Percentiles rank a stretch among this genome's conserved stretches.
phyloP scores from a whole-genome alignment of 1,140 invertebrate species.

The Carposina sasakii region DNA sequence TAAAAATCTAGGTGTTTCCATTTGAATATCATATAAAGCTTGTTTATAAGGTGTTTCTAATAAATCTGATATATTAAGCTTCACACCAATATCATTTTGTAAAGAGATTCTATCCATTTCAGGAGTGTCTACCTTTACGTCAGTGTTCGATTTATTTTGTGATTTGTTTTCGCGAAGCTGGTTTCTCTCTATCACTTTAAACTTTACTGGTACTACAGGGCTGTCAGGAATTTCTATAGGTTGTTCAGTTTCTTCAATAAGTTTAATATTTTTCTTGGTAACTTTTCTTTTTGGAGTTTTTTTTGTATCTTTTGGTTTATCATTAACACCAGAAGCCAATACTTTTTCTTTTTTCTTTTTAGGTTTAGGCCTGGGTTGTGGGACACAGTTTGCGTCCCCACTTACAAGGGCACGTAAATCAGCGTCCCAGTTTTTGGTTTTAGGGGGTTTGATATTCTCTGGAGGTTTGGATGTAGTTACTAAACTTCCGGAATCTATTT shows the following conservation, averaged over 20 bases:
- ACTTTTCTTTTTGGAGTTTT: conserved; percentile 32
- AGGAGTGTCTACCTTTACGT: conserved; percentile 43
- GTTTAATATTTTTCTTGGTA: conserved; percentile 6
- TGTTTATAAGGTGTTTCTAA: conserved; percentile 65
- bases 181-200: conserved; percentile 18
- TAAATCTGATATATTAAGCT: conserved; percentile 59
- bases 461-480: no score
- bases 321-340: conserved; percentile 8
- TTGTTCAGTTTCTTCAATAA: not conserved
- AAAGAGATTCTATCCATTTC: conserved; percentile 48
- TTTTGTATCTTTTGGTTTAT: conserved; percentile 21
- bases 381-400: not conserved
- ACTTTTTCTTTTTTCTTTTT: conserved; percentile 16
- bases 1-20: conserved; percentile 61
- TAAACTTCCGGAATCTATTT: no score
- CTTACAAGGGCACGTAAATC: conserved; percentile 39
- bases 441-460: no score
- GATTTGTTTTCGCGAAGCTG: conserved; percentile 29
- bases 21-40: conserved; percentile 63
- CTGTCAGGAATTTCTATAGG: conserved; percentile 23
- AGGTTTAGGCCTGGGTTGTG: conserved; percentile 3
- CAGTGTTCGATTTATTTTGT: conserved; percentile 33
- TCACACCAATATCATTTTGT: conserved; percentile 56
- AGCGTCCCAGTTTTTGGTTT: conserved; percentile 54
- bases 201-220: no score